Evolutionary conservation across 92 coral and sea anemone species (phyloP), one percentile per base, ranked within the genome.

Genomic region (Porites divaricata): DNA sequence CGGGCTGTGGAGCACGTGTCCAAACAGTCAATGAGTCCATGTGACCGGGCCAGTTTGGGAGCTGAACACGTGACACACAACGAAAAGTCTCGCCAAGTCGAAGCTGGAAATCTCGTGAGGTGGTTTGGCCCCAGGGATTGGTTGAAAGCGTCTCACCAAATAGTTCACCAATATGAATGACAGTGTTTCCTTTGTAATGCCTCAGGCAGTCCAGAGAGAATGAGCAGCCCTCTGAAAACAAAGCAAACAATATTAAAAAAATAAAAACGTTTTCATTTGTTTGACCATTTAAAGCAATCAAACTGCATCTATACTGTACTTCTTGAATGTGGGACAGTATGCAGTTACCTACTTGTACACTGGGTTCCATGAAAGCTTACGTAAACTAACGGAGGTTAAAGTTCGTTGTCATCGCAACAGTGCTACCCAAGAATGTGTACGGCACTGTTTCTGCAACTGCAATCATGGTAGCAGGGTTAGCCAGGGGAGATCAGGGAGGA

Each of bases 41-140:
- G 85, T 91, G 90, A 16, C 98, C 98, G 9, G 98, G 98, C 98
- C 98, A 95, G 91, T 91, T 93, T 15, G 98, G 93, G 13, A 93
- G 87, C 92, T 88, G 92, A 28, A 83, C 89, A 20, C 98, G 93
- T 70, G 89, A 93, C 73, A 95, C 81, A 69, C 98, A 95, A 23
- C 98, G 94, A 63, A 93, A 95, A 56, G 59, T 49, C 70, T 93
- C 90, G 8, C 90, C 95, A 28, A 95, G 95, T 52, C 75, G 85
- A 3, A 93, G 89, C 76, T 95, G 98, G 52, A 95, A 95, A 24
- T 77, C 91, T 51, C 89, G 93, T 48, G 95, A 89, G 12, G 97
- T 92, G 45, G 93, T 81, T 74, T 95, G 98, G 41, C 97, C 96
- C 97, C 98, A 95, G 57, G 98, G 95, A 85, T 89, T 95, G 86